Conservation (phyloP, 2,888 invertebrate species). For the Ectobius pallidus region DNA sequence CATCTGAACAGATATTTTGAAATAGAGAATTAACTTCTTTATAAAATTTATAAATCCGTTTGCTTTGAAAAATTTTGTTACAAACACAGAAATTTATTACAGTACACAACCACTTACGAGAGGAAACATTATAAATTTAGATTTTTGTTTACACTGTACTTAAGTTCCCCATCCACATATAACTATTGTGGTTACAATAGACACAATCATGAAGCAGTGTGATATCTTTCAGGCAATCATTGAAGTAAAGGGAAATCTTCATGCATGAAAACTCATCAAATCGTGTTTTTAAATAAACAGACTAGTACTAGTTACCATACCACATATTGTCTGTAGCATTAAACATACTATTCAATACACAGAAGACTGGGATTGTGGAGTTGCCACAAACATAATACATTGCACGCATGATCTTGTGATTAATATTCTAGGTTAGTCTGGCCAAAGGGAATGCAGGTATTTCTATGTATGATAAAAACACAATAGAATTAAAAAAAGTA, state of each 20-base stretch:
- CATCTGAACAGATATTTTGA: no score
- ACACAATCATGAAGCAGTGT: constrained; percentile 36
- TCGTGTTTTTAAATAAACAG: constrained; percentile 7
- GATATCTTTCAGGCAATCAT: constrained; percentile 37
- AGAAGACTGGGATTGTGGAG: not conserved
- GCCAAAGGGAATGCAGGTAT: constrained; percentile 22
- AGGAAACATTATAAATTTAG: no score
- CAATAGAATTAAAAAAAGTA: constrained; percentile 1
- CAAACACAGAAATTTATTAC: no score
- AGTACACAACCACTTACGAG: no score
- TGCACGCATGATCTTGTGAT: constrained; percentile 3
- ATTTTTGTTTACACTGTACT: no score
- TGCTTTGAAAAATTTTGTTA: no score
- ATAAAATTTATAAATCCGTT: no score
- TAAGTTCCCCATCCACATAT: constrained; percentile 22
- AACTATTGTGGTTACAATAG: constrained; percentile 13
- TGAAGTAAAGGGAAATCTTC: constrained; percentile 5
- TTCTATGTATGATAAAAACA: constrained; percentile 3
- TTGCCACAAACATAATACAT: constrained; percentile 26
- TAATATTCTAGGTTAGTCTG: constrained; percentile 11
- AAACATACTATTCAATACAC: not conserved
- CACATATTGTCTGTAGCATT: constrained; percentile 23
- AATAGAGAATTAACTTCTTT: no score
- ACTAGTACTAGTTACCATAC: constrained; percentile 20
- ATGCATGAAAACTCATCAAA: constrained; percentile 14